Percentiles rank a stretch among this genome's conserved stretches.
Conservation (phyloP, 2,797 vertebrate genomes). For the Dryobates pubescens region DNA sequence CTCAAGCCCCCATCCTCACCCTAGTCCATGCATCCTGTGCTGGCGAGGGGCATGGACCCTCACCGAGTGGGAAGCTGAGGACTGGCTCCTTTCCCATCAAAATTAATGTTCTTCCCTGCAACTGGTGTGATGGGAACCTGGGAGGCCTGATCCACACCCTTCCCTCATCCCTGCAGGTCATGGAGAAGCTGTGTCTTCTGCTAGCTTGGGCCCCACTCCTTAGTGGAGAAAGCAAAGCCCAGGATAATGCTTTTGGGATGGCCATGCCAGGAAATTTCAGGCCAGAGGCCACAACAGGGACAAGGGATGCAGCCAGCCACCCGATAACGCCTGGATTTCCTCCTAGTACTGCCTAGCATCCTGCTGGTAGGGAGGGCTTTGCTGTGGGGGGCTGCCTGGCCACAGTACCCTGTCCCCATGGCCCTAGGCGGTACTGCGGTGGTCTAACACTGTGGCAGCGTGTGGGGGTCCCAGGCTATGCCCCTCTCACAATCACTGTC, state of each 20-base stretch:
- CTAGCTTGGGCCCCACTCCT: neutral
- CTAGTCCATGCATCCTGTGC: fast-evolving
- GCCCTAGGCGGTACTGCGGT: fast-evolving
- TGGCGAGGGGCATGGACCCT: neutral
- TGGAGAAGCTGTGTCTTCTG: neutral
- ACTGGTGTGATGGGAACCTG: too few relatives aligned
- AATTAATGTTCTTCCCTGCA: neutral
- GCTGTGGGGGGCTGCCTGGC: neutral
- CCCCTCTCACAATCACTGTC: fast-evolving
- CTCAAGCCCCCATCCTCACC: fast-evolving
- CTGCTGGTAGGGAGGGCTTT: neutral
- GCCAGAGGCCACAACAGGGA: neutral
- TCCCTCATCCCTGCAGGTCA: fast-evolving
- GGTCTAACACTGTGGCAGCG: neutral
- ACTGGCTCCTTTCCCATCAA: neutral
- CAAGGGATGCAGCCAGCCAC: neutral
- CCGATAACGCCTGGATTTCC: slow-evolving; percentile 3
- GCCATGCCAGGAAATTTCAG: slow-evolving; percentile 4
- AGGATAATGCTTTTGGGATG: neutral
- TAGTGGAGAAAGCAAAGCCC: neutral
- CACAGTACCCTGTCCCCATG: neutral
- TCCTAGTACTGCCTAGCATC: neutral
- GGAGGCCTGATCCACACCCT: neutral
- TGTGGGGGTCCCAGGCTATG: fast-evolving
- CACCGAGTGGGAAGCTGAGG: fast-evolving